Evolutionary conservation across 2,113 vertebrate genomes (phyloP).

Genomic region (Coturnix japonica): DNA sequence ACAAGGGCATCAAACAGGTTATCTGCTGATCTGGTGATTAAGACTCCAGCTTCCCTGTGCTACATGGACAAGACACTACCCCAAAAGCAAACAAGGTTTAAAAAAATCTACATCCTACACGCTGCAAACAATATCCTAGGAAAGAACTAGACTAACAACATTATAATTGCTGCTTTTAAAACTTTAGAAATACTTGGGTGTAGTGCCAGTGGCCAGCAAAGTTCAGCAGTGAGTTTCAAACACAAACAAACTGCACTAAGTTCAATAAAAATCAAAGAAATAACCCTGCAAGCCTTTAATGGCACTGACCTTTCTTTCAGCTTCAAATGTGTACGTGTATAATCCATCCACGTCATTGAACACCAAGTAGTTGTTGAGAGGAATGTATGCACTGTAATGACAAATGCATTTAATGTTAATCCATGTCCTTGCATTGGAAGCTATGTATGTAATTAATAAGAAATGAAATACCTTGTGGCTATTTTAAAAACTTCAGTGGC

Average conservation of each 20-base stretch:
- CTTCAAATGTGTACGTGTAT: conserved; percentile 94
- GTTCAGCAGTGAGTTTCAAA: not conserved
- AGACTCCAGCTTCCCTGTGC: not conserved
- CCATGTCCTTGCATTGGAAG: not conserved
- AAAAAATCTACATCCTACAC: not conserved
- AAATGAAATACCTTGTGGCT: conserved; percentile 88
- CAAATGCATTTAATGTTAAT: conserved; percentile 19
- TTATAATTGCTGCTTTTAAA: not conserved
- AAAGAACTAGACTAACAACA: not conserved
- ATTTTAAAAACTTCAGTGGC: conserved; percentile 98
- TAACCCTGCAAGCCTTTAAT: not conserved
- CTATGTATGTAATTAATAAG: not conserved
- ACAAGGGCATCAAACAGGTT: not conserved
- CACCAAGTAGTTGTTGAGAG: conserved; percentile 94
- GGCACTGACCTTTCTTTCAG: conserved; percentile 90
- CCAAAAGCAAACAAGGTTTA: not conserved
- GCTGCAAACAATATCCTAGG: not conserved
- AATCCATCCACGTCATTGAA: conserved; percentile 95
- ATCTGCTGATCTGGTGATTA: not conserved
- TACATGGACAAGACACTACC: not conserved
- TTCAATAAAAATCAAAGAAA: not conserved
- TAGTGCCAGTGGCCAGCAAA: not conserved
- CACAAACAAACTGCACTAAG: not conserved
- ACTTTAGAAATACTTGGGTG: not conserved
- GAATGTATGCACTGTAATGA: conserved; percentile 87